Conservation (phyloP, 2,797 vertebrate species). For the Poecile montanus region DNA sequence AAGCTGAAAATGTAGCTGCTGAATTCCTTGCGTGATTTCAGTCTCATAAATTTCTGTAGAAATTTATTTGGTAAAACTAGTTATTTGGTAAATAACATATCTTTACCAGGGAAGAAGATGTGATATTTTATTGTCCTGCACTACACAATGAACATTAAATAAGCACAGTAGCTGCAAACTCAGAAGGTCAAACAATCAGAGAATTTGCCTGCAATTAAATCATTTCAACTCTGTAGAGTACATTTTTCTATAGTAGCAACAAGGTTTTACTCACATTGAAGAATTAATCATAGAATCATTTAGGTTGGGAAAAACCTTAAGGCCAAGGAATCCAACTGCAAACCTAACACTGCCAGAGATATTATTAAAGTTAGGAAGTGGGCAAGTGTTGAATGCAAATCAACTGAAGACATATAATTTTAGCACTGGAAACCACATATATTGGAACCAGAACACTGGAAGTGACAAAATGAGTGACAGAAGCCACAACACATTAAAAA, state of each 20-base stretch:
- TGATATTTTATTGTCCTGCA: neutral
- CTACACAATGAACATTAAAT: neutral
- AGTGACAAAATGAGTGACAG: neutral
- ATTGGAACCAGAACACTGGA: neutral
- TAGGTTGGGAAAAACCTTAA: neutral
- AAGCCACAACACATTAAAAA: neutral
- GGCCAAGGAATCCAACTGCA: neutral
- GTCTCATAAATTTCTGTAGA: neutral
- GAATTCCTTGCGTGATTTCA: neutral
- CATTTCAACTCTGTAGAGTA: neutral
- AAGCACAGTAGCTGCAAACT: neutral
- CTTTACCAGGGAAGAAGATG: neutral
- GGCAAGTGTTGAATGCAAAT: neutral
- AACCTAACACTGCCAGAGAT: neutral
- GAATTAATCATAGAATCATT: neutral
- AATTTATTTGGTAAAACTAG: too few species aligned
- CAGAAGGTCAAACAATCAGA: neutral
- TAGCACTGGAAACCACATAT: neutral
- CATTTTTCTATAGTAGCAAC: neutral
- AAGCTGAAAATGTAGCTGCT: neutral
- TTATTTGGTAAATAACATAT: neutral
- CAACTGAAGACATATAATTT: neutral
- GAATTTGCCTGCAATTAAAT: neutral
- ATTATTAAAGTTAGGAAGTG: neutral
- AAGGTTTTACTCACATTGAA: neutral